Evolutionary conservation across 2,113 vertebrate genomes (phyloP), one percentile per base, ranked within the genome.

Genomic region (Sceloporus tristichus): DNA sequence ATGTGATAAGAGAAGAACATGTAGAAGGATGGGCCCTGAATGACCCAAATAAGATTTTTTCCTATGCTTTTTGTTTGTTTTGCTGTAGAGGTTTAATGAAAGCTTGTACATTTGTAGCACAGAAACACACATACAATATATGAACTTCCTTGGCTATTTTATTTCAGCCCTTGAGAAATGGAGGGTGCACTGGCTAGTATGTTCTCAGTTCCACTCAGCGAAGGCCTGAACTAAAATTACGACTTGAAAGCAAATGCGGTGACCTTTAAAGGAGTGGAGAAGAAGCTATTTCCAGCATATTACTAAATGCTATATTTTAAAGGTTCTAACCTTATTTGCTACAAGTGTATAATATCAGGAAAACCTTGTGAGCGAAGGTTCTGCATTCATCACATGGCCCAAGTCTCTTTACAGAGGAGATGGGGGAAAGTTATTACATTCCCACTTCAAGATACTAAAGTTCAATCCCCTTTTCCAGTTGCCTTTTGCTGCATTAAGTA

Each of bases 291-390:
- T 97, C 94, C 92, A 94, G 91, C 92, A 94, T 93, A 96, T 97
- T 95, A 96, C 97, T 97, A 97, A 97, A 98, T 95, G 96, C 96
- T 97, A 96, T 94, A 96, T 96, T 97, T 97, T 97, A 97, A 97
- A 97, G 97, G 97, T 97, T 97, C 96, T 97, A 96, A 97, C 97
- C 97, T 97, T 97, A 97, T 97, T 97, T 95, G 94, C 89, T 97
- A 95, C 94, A 95, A 96, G 95, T 95, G 91, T 97, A 97, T 96
- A 96, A 97, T 97, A 97, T 85, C 95, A 95, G 92, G 92, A 93
- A 96, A 96, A 92, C 94, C 94, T 96, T 94, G 91, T 92, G 94
- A 97, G 91, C 89, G 87, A 96, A 97, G 94, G 95, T 94, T 95
- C 94, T 95, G 93, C 89, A 95, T 95, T 95, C 95, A 95, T 96